These are phyloP conservation scores for Fissipunctia ypsillon DNA, from an alignment of 2,888 invertebrate species.

Conservation along the genomic window DNA sequence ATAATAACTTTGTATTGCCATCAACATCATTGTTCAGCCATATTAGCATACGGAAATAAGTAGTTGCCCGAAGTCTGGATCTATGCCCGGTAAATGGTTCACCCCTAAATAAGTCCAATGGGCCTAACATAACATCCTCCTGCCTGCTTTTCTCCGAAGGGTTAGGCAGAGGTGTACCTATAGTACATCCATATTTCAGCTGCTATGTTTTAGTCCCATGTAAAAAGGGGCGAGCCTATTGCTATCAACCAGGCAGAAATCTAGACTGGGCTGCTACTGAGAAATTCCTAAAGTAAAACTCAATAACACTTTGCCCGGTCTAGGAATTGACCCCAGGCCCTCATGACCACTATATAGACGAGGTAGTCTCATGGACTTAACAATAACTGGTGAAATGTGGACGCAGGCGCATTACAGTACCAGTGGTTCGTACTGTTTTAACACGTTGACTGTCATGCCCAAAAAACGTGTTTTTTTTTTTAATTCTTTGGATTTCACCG, in stretches of 20 bases:
- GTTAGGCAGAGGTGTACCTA: not conserved
- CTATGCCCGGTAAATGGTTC: not conserved
- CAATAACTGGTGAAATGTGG: not conserved
- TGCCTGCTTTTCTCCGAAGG: not conserved
- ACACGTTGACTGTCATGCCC: too few species aligned
- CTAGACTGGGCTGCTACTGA: too few species aligned
- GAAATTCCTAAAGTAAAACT: not conserved
- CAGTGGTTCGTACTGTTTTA: not conserved
- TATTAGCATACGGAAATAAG: not conserved
- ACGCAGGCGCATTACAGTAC: not conserved
- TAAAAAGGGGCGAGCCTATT: not conserved
- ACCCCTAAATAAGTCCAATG: not conserved
- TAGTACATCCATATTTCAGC: not conserved
- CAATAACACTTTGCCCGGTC: not conserved
- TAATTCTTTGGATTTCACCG: too few species aligned
- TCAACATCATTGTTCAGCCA: not conserved
- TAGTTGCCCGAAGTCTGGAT: not conserved
- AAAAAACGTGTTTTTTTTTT: too few species aligned
- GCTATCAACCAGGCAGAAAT: not conserved
- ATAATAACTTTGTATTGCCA: too few species aligned
- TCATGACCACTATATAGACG: not conserved
- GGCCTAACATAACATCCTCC: not conserved
- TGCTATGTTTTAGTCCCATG: not conserved
- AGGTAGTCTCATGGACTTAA: not conserved
- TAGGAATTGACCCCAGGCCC: not conserved